Conservation (phyloP, 2,797 vertebrate species). For the Siniperca obscura region DNA sequence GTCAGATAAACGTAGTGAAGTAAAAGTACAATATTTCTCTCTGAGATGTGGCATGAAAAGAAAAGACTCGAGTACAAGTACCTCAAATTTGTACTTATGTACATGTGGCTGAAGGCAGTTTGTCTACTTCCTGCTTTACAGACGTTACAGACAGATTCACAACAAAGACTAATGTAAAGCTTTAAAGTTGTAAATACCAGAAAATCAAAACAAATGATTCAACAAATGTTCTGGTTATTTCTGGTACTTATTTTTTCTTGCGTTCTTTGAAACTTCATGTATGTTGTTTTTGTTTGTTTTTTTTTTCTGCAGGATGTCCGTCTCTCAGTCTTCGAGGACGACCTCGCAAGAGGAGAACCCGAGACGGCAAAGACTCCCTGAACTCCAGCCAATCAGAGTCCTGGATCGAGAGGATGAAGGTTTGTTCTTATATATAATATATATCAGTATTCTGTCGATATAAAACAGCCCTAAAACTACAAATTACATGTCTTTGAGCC, state of each 20-base stretch:
- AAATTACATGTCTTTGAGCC: neutral
- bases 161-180: neutral
- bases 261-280: neutral
- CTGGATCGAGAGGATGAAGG: slow-evolving; percentile 87
- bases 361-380: slow-evolving; percentile 75
- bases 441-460: neutral
- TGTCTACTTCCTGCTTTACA: too few relatives aligned
- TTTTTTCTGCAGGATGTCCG: slow-evolving; percentile 77
- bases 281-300: neutral
- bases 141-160: neutral
- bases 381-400: slow-evolving; percentile 79
- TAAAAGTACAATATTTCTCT: too few relatives aligned
- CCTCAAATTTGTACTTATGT: too few relatives aligned
- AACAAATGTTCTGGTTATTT: neutral
- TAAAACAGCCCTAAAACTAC: neutral
- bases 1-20: too few relatives aligned
- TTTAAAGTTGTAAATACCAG: neutral
- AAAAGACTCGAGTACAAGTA: too few relatives aligned
- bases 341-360: slow-evolving; percentile 84
- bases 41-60: too few relatives aligned
- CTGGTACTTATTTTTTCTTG: neutral
- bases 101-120: too few relatives aligned
- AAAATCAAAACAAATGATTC: neutral
- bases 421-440: slow-evolving; percentile 27
- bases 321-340: slow-evolving; percentile 86